Evolutionary conservation across 37 sponge, comb jelly and placozoan genomes (phyloP).

Genomic region (Beroe forskalii): DNA sequence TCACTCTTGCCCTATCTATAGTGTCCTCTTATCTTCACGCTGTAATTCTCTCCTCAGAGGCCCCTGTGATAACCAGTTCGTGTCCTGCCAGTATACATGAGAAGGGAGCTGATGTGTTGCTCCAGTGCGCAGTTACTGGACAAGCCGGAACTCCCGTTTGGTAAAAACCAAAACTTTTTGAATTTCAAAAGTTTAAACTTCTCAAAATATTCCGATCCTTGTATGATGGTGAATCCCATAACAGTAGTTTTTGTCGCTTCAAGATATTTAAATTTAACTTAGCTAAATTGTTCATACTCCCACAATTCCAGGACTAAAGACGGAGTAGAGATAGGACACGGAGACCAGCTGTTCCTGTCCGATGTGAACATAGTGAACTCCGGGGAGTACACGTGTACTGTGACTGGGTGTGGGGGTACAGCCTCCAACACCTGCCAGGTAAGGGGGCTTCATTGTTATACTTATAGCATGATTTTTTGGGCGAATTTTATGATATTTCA

Average conservation of each 20-base stretch:
- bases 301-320: constrained; percentile 41
- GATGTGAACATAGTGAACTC: background rate
- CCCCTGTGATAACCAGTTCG: background rate
- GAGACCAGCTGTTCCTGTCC: background rate
- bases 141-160: background rate
- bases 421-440: constrained; percentile 19
- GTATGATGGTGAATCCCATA: too few species aligned
- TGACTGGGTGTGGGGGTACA: constrained; percentile 23
- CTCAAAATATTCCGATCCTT: too few species aligned
- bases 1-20: too few species aligned
- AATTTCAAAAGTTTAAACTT: too few species aligned
- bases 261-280: too few species aligned
- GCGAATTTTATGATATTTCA: too few species aligned
- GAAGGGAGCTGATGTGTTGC: background rate
- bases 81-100: background rate
- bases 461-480: too few species aligned
- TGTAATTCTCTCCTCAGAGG: background rate
- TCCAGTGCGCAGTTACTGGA: background rate
- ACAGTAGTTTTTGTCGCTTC: too few species aligned
- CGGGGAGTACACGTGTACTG: constrained; percentile 12
- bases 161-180: too few species aligned
- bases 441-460: too few species aligned
- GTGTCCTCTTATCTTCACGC: too few species aligned
- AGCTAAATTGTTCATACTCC: too few species aligned
- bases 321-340: constrained; percentile 4